A percentile compares a stretch with the other conserved stretches of the same genome.
These are phyloP conservation scores for Herpailurus yagouaroundi DNA, from an alignment of 2,113 vertebrate species.

Conservation along the genomic window DNA sequence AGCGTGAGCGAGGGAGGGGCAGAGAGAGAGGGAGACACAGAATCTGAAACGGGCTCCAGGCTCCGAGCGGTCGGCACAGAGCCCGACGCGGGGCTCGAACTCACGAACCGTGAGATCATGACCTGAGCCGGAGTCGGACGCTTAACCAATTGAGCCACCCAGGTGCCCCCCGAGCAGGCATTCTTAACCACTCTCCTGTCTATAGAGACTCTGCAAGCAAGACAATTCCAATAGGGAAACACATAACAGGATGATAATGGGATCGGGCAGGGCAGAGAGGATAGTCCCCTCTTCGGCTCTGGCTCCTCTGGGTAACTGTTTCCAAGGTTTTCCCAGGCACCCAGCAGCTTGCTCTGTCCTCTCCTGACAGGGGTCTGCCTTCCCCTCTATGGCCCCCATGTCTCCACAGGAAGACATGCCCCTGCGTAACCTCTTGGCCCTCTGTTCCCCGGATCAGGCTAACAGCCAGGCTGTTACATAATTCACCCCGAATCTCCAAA, in stretches of 20 bases:
- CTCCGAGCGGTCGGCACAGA: too few species aligned
- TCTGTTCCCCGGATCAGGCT: not conserved
- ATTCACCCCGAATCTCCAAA: slow-evolving; percentile 72
- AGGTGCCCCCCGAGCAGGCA: slow-evolving; percentile 65
- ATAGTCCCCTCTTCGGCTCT: accelerated
- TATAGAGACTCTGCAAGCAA: not conserved
- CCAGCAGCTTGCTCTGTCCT: not conserved
- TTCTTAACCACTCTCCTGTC: not conserved
- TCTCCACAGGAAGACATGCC: not conserved
- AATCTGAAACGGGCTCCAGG: too few species aligned
- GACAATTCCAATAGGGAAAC: accelerated
- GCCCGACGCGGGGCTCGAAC: not conserved
- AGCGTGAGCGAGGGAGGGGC: too few species aligned
- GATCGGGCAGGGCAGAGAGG: accelerated
- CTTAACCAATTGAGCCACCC: slow-evolving; percentile 95
- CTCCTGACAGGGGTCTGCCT: not conserved
- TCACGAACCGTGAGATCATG: slow-evolving; percentile 83
- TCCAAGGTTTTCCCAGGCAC: not conserved
- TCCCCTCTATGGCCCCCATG: accelerated
- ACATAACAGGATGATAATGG: accelerated
- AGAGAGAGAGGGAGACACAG: too few species aligned
- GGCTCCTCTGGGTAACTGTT: not conserved
- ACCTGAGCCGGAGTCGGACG: slow-evolving; percentile 90
- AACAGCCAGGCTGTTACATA: slow-evolving; percentile 63
- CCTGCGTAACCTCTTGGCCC: not conserved